Conservation (phyloP, 2,797 vertebrate species). For the Pseudotriccus pelzelni region DNA sequence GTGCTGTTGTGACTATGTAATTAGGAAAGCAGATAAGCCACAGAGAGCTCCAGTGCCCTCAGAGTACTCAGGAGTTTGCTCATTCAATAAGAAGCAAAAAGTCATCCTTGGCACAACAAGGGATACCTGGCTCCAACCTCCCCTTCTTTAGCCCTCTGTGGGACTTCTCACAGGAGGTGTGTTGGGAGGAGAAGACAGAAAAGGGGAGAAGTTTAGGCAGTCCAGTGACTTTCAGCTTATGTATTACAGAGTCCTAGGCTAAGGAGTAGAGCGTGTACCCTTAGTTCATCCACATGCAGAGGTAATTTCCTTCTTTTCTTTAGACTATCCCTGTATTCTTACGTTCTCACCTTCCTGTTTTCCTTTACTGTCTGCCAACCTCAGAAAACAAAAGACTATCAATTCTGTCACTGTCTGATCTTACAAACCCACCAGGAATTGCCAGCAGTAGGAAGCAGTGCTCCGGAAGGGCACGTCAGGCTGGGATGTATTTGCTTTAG, state of each 20-base stretch:
- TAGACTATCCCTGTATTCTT: background rate
- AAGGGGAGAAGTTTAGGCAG: background rate
- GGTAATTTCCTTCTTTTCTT: background rate
- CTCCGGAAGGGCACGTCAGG: background rate
- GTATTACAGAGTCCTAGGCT: background rate
- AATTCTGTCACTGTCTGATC: background rate
- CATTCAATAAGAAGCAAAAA: background rate
- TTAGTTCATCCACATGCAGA: background rate
- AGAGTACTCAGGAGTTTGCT: background rate
- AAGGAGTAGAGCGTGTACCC: background rate
- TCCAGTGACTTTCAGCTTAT: fast-evolving
- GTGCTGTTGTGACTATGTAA: background rate
- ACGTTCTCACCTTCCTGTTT: background rate
- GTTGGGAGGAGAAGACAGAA: background rate
- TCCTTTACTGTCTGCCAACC: background rate
- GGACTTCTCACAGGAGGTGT: background rate
- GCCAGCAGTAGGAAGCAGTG: background rate
- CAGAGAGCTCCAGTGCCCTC: background rate
- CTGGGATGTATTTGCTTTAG: background rate
- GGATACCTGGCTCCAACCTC: background rate
- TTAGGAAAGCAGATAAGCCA: background rate
- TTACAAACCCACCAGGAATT: background rate
- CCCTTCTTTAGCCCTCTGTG: background rate
- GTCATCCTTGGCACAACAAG: background rate
- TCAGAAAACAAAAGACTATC: background rate